Percentiles rank a stretch among this genome's conserved stretches.
These are phyloP conservation scores for Archaeoteleia sp. DNA, from an alignment of 2,888 invertebrate genomes.

Conservation along the genomic window DNA sequence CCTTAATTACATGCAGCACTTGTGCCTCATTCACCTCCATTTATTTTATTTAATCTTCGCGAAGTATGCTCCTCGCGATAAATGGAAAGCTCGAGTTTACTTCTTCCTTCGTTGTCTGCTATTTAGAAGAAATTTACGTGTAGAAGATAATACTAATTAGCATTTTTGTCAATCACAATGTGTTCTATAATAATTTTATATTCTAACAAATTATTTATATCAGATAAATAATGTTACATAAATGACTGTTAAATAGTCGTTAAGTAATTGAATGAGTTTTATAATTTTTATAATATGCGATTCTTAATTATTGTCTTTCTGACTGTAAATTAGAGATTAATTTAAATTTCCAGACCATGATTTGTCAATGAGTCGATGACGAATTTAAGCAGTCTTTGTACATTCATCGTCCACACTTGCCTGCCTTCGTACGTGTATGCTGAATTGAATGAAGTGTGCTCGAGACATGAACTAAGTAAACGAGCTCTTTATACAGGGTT, in stretches of 20 bases:
- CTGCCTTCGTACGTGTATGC: slow-evolving; percentile 5
- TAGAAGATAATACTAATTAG: too few relatives aligned
- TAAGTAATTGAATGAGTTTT: too few relatives aligned
- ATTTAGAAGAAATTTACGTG: too few relatives aligned
- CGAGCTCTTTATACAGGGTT: background rate
- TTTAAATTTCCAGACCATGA: slow-evolving; percentile 33
- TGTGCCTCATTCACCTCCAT: slow-evolving; percentile 39
- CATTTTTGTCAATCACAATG: too few relatives aligned
- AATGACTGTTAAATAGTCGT: background rate
- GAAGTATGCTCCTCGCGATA: background rate
- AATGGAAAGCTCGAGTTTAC: background rate
- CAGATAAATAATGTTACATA: too few relatives aligned
- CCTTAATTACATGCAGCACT: slow-evolving; percentile 35
- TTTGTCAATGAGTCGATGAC: slow-evolving; percentile 39
- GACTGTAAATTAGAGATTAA: slow-evolving; percentile 8
- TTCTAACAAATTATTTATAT: too few relatives aligned
- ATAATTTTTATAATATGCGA: background rate
- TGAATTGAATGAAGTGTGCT: slow-evolving; percentile 1
- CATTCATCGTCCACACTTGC: slow-evolving; percentile 17
- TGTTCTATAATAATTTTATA: too few relatives aligned
- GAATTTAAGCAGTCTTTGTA: slow-evolving; percentile 38
- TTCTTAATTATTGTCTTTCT: too few relatives aligned
- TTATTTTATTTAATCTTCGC: slow-evolving; percentile 19
- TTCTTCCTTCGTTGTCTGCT: too few relatives aligned
- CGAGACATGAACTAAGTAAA: background rate